Evolutionary conservation across 2,888 invertebrate genomes (phyloP), one percentile per base, ranked within the genome.

Genomic region (Autographa pulchrina): DNA sequence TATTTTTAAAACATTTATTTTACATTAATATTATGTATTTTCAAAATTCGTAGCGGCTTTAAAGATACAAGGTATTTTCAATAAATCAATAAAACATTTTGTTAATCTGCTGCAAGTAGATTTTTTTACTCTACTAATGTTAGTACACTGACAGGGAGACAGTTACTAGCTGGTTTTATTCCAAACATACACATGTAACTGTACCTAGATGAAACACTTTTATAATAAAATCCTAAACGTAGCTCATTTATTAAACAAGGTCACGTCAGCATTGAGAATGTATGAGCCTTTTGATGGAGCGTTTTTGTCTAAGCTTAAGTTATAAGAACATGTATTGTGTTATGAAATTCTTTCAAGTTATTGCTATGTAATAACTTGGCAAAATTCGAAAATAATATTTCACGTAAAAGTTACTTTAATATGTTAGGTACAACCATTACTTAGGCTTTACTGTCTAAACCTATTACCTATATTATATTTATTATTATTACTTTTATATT

Each of bases 251-350:
- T 11, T 48, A 56, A 56, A 56, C 16, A 35, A 18, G 25, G 43
- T 25, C 38, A 20, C 14, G 41, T 38, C 62, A 20, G 25, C 62
- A 41, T 62, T 18, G n/a, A 72, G n/a, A 72, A 72, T 25, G 60
- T 62, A 54, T 70, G 60, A 41, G 66, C 52, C 14, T 63, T 72
- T 48, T 72, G 31, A 38, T 72, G 70, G 54, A 48, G 35, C 13
- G 62, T 58, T 43, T 67, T 65, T n/a, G 31, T 18, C 41, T 31
- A 43, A 41, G 38, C 54, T 56, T 14, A 56, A 56, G 13, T 56
- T 56, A 56, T 56, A 25, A 56, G 13, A 11, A 54, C 11, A 20
- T 25, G 20, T 56, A 25, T 25, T 56, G 54, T 56, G 54, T 25
- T 56, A 56, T 56, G 54, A 20, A 25, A 56, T 56, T 54, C 25